Base-by-base conservation (phyloP, 2,888 invertebrate species). In the Diaperis boleti region DNA sequence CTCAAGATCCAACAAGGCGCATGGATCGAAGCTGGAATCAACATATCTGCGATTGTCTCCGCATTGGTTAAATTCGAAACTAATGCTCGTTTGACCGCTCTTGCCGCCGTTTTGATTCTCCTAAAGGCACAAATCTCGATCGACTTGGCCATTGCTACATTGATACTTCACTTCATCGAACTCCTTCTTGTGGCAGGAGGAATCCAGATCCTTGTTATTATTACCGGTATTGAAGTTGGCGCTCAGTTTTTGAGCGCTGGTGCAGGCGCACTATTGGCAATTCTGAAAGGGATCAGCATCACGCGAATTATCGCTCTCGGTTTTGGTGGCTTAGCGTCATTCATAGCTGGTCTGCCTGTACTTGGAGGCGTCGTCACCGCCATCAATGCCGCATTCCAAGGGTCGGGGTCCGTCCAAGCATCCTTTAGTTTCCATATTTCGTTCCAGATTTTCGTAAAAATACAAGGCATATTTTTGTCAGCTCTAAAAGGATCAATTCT, bases 1-100 rank as follows among this genome's bases (percentile, higher is more conserved):
- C 7, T 15, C 5, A 39, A 15, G 8, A 39, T 39, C 15, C 1
- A 7, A 39, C 15, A 39, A 15, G 8, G 8, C 39, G 15, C 14
- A 13, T 39, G 39, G 39, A n/a, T 17, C 6, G 39, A 11, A 15
- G 33, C 4, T n/a, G n/a, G n/a, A 2, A 13, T 33, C 1, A 44
- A 44, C 13, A 22, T 44, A 10, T 22, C 29, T 7, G 47, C n/a
- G 2, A 47, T 47, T 29, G 31, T 47, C n/a, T 31, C 11, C 10
- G 8, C 10, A 13, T 22, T 44, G 13, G 22, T 22, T 7, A 18
- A 11, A 20, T 10, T 20, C 26, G 11, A 22, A 10, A 13, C 22
- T 6, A 7, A 11, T 3, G 26, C 5, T 11, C 22, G 18, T 26
- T 13, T 44, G 8, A 13, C 22, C 6, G 11, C 3, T 1, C 22